Percentiles rank a stretch among this genome's conserved stretches.
Conservation (phyloP, 2,797 vertebrate genomes). For the Pipistrellus nathusii region DNA sequence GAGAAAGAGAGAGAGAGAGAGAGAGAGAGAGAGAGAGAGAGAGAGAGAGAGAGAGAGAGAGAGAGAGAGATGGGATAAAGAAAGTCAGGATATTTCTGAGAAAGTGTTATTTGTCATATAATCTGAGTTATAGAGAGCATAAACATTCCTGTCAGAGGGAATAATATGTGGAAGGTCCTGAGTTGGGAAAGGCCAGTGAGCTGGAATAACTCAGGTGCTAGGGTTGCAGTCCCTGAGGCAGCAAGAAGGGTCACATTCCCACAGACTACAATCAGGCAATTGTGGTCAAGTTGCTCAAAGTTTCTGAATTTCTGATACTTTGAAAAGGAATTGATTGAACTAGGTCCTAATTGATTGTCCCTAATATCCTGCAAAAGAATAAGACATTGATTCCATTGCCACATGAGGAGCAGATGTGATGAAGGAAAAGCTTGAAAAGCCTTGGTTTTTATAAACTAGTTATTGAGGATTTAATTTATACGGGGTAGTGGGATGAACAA, state of each 20-base stretch:
- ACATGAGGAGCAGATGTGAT: neutral
- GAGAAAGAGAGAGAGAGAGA: no score
- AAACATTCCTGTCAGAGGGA: neutral
- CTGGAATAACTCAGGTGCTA: neutral
- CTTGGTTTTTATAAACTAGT: conserved; percentile 26
- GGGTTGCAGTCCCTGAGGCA: neutral
- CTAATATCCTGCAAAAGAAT: neutral
- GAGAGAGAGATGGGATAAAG: no score
- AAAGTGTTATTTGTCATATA: neutral
- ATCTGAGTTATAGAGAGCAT: neutral
- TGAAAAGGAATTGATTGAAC: neutral
- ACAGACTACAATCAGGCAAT: neutral
- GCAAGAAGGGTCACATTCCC: neutral
- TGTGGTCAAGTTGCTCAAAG: neutral
- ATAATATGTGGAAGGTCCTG: neutral
- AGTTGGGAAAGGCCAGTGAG: neutral
- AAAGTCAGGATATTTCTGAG: neutral
- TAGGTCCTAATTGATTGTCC: neutral
- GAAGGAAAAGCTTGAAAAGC: neutral
- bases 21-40: no score
- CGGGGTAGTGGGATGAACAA: neutral
- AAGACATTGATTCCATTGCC: neutral
- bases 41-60: neutral
- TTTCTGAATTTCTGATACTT: neutral
- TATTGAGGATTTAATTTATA: conserved; percentile 11